Percentiles rank a stretch among this genome's conserved stretches.
These are phyloP conservation scores for Gopherus flavomarginatus DNA, from an alignment of 2,113 vertebrate genomes.

Conservation along the genomic window DNA sequence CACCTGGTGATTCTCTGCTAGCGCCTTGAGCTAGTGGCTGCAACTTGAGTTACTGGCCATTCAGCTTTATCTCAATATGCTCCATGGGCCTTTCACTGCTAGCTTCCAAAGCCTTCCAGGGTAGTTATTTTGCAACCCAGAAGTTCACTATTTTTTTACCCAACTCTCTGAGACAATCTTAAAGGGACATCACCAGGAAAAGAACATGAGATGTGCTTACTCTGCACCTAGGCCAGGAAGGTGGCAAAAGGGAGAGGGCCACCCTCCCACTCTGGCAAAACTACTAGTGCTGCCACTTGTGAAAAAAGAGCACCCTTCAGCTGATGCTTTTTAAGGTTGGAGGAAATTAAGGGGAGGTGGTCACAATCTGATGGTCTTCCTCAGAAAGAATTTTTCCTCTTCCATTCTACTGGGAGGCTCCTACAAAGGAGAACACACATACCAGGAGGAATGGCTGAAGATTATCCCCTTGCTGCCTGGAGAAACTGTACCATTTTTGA, in stretches of 20 bases:
- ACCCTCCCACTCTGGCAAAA: not conserved
- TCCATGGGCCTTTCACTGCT: not conserved
- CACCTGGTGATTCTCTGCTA: accelerated
- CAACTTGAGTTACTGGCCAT: not conserved
- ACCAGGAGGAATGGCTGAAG: not conserved
- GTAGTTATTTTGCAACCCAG: constrained; percentile 56
- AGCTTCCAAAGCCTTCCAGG: constrained; percentile 41
- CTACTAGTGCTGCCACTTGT: not conserved
- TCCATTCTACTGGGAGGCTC: not conserved
- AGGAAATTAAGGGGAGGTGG: not conserved
- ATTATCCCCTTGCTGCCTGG: not conserved
- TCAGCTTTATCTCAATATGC: not conserved
- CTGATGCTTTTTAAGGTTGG: accelerated
- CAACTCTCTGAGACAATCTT: constrained; percentile 2
- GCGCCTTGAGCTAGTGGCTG: not conserved
- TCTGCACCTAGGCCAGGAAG: not conserved
- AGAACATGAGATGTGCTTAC: not conserved
- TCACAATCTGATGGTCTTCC: not conserved
- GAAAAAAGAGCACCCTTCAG: not conserved
- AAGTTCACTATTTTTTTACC: constrained; percentile 61
- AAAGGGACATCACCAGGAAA: not conserved
- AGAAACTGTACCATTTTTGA: not conserved
- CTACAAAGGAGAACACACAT: not conserved
- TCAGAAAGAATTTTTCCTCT: not conserved
- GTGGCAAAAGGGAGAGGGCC: not conserved